Conservation (phyloP, 2,888 invertebrate species). For the Agapetus fuscipes region DNA sequence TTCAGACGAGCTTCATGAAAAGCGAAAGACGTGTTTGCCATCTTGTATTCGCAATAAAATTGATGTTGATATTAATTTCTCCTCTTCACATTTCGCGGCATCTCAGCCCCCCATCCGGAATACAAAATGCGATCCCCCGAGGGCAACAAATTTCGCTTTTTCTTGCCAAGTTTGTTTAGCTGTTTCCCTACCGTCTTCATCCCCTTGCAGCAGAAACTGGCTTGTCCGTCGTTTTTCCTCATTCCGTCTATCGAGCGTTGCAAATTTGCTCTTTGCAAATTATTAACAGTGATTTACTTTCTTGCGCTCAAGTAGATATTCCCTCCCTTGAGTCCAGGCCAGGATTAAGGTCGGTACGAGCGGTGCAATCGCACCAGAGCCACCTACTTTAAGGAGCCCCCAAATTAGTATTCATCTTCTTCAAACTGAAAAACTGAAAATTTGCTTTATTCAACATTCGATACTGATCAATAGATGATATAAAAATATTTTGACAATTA, state of each 20-base stretch:
- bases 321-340: conserved; percentile 1
- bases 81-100: conserved; percentile 1
- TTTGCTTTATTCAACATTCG: not conserved
- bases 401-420: not conserved
- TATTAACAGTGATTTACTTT: conserved; percentile 17
- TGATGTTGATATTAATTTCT: too few species aligned
- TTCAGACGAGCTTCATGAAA: too few species aligned
- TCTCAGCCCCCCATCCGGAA: conserved; percentile 5
- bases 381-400: too few species aligned
- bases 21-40: too few species aligned
- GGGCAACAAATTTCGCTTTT: conserved; percentile 9
- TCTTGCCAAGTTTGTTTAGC: conserved; percentile 5
- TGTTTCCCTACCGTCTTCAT: conserved; percentile 2
- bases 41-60: too few species aligned
- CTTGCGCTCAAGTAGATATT: conserved; percentile 6
- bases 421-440: not conserved
- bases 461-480: too few species aligned
- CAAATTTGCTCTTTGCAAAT: conserved; percentile 14
- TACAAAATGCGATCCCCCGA: conserved; percentile 12
- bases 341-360: too few species aligned
- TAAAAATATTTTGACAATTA: too few species aligned
- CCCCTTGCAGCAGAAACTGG: too few species aligned
- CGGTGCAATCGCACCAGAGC: too few species aligned
- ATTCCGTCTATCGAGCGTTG: conserved; percentile 6
- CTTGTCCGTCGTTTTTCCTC: conserved; percentile 5